Percentiles rank a stretch among this genome's conserved stretches.
Evolutionary conservation across 2,113 vertebrate genomes (phyloP).

Genomic region (Hemicordylus capensis): DNA sequence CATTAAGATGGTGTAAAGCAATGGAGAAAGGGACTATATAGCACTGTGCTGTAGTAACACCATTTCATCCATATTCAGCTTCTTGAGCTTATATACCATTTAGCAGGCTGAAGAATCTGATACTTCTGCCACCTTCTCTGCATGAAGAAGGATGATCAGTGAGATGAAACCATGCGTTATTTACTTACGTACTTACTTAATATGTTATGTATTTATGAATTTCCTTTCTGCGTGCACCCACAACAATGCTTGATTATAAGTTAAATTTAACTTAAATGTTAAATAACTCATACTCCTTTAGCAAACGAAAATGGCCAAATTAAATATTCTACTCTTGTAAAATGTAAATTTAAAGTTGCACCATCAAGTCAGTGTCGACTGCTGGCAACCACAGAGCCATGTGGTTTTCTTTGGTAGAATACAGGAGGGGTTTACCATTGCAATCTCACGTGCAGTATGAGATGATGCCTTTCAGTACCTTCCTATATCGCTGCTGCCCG

Average conservation of each 20-base stretch:
- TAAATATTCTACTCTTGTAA: neutral
- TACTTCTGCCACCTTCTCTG: neutral
- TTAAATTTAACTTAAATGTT: neutral
- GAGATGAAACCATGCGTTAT: neutral
- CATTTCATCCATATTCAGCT: neutral
- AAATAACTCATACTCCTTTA: neutral
- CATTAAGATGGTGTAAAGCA: neutral
- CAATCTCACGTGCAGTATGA: too few species aligned
- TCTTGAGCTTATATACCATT: neutral
- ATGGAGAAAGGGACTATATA: neutral
- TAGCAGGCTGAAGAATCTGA: neutral
- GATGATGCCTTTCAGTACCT: too few species aligned
- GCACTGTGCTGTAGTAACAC: neutral
- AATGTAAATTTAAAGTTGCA: too few species aligned
- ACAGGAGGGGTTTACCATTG: too few species aligned
- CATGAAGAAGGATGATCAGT: neutral
- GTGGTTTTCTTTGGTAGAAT: too few species aligned
- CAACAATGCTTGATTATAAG: neutral
- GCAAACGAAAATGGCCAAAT: neutral
- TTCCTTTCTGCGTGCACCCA: neutral
- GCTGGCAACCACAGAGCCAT: too few species aligned
- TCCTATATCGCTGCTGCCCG: too few species aligned
- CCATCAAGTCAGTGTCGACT: too few species aligned
- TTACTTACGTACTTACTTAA: neutral
- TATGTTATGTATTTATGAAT: neutral